Evolutionary conservation across 2,113 vertebrate species (phyloP), one percentile per base, ranked within the genome.

Genomic region (Pachycephala philippinensis): DNA sequence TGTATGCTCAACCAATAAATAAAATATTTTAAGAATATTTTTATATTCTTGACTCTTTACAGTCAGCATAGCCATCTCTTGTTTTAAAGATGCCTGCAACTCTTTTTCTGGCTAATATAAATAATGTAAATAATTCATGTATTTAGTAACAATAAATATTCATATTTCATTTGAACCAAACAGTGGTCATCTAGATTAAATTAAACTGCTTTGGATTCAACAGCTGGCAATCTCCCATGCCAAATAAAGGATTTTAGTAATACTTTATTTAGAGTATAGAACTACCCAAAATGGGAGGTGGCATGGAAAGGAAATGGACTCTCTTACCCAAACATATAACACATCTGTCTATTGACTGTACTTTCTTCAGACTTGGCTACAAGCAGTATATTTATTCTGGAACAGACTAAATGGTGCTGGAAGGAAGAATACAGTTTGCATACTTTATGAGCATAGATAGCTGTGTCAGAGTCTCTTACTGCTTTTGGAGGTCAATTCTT

Each of bases 81-180:
- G n/a, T 81, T 93, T 91, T 90, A 90, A 95, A 91, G 70, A 93
- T 47, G 79, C 69, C 93, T 95, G 86, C 65, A 83, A 87, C 82
- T 95, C 40, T 93, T 90, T 96, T 91, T 87, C 79, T 70, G 81
- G 42, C 81, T 96, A 71, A 89, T 94, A 87, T 92, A 89, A 96
- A 95, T 82, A 95, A 71, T 94, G 88, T 97, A 92, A 97, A 95
- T 96, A 95, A 98, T 97, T 95, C 64, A 96, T 95, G 76, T 76
- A 89, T 96, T 97, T 96, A 83, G 87, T 88, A 92, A 95, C 0
- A 4, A 90, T 97, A 97, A 97, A 97, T 97, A 97, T 96, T 96
- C 84, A 90, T 95, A 92, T 90, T 97, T 96, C 82, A 93, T 95
- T 95, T 95, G 68, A 97, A 93, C 57, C 77, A 97, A 85, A 94